phyloP scores from a whole-genome alignment of 2,888 invertebrate species.

The Cabera pusaria region DNA sequence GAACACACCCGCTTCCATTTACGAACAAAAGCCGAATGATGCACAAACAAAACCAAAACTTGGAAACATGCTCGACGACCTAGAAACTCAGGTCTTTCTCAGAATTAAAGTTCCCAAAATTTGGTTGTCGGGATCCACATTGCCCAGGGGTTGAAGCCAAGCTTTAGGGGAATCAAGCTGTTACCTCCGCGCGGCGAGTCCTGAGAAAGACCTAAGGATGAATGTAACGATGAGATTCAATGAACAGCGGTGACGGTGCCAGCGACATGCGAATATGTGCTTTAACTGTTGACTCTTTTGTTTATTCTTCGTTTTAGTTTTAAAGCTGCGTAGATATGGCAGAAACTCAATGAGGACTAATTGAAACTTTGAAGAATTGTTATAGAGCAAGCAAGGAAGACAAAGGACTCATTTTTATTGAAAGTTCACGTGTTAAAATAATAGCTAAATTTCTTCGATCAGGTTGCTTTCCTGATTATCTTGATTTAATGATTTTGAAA shows the following conservation, averaged over 20 bases:
- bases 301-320: slow-evolving; percentile 13
- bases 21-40: slow-evolving; percentile 64
- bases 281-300: slow-evolving; percentile 32
- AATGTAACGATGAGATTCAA: slow-evolving; percentile 77
- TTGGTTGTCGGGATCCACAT: slow-evolving; percentile 71
- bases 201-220: slow-evolving; percentile 83
- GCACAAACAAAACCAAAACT: slow-evolving; percentile 73
- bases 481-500: no score
- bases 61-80: slow-evolving; percentile 82
- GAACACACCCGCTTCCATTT: slow-evolving; percentile 39
- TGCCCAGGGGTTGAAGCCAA: slow-evolving; percentile 70
- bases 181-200: slow-evolving; percentile 78
- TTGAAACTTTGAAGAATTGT: no score
- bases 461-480: no score
- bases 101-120: slow-evolving; percentile 76
- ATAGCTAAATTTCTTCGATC: no score
- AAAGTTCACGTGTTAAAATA: no score
- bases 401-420: no score
- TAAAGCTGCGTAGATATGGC: slow-evolving; percentile 21
- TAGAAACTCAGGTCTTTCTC: slow-evolving; percentile 82
- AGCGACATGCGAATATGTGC: slow-evolving; percentile 74
- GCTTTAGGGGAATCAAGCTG: slow-evolving; percentile 70
- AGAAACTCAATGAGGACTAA: no score
- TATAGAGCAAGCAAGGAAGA: no score
- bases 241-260: slow-evolving; percentile 63